Conservation (phyloP, 2,797 vertebrate species). For the Hybognathus amarus region DNA sequence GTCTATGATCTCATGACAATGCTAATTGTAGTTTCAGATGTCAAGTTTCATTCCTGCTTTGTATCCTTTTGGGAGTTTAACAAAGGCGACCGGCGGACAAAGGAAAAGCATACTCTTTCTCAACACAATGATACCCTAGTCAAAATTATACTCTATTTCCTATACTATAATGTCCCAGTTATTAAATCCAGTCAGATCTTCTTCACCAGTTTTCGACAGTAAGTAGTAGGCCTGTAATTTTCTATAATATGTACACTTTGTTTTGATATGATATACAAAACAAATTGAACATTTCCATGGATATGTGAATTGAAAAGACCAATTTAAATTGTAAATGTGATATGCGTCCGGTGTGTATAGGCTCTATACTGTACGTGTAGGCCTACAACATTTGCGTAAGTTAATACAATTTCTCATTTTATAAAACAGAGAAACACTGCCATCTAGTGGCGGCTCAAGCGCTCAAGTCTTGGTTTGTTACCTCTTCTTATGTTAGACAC, state of each 20-base stretch:
- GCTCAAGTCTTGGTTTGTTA: too few species aligned
- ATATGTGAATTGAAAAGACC: neutral
- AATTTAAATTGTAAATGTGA: neutral
- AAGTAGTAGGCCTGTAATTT: too few species aligned
- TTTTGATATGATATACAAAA: neutral
- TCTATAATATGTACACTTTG: neutral
- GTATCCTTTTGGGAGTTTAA: conserved; percentile 7
- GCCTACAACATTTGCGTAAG: neutral
- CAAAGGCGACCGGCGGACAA: neutral
- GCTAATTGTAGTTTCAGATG: neutral
- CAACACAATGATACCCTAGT: conserved; percentile 43
- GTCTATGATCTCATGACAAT: neutral
- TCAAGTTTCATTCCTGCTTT: conserved; percentile 2
- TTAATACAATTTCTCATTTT: neutral
- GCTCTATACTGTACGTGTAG: too few species aligned
- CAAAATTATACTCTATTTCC: neutral
- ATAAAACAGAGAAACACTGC: conserved; percentile 7
- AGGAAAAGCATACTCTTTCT: conserved; percentile 24
- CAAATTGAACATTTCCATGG: neutral
- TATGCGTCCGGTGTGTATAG: neutral
- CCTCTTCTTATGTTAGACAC: neutral
- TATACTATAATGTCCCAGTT: neutral
- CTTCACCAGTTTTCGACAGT: neutral
- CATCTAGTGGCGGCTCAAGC: neutral
- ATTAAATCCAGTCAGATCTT: neutral